Conservation (phyloP, 1,140 invertebrate genomes). For the Heterodera carotae region DNA sequence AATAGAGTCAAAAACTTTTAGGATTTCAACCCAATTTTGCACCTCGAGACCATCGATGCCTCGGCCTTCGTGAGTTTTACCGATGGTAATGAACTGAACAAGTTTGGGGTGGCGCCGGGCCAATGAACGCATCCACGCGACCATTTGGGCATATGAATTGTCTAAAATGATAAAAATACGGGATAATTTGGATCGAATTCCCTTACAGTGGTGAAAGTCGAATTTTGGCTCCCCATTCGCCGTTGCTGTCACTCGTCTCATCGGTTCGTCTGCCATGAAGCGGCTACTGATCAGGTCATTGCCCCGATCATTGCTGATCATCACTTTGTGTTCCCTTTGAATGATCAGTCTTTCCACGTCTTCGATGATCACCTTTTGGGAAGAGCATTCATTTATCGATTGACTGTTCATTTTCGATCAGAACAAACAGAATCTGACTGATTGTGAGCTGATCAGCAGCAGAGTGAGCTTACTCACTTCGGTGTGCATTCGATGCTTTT, state of each 20-base stretch:
- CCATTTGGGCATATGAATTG: slow-evolving; percentile 59
- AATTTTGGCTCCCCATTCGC: slow-evolving; percentile 8
- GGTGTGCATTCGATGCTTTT: slow-evolving; percentile 38
- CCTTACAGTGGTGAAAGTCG: slow-evolving; percentile 26
- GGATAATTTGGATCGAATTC: background rate
- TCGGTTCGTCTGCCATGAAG: slow-evolving; percentile 23
- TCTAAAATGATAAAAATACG: slow-evolving; percentile 13
- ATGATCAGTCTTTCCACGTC: slow-evolving; percentile 62
- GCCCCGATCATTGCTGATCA: background rate
- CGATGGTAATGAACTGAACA: slow-evolving; percentile 63
- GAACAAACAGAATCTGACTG: background rate
- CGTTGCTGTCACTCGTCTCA: background rate
- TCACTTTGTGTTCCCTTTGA: slow-evolving; percentile 45
- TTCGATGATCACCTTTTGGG: slow-evolving; percentile 47
- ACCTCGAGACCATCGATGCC: slow-evolving; percentile 64
- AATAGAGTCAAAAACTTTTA: slow-evolving; percentile 28
- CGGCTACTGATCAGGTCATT: background rate
- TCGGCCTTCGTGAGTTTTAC: slow-evolving; percentile 61
- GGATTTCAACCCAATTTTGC: slow-evolving; percentile 3
- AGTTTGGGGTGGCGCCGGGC: slow-evolving; percentile 55
- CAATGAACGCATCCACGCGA: slow-evolving; percentile 57
- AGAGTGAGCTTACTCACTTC: too few relatives aligned
- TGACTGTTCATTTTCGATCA: background rate
- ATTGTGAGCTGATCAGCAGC: background rate
- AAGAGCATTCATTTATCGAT: background rate